These are phyloP conservation scores for Bostrychus sinensis DNA, from an alignment of 2,113 vertebrate species.

Conservation along the genomic window DNA sequence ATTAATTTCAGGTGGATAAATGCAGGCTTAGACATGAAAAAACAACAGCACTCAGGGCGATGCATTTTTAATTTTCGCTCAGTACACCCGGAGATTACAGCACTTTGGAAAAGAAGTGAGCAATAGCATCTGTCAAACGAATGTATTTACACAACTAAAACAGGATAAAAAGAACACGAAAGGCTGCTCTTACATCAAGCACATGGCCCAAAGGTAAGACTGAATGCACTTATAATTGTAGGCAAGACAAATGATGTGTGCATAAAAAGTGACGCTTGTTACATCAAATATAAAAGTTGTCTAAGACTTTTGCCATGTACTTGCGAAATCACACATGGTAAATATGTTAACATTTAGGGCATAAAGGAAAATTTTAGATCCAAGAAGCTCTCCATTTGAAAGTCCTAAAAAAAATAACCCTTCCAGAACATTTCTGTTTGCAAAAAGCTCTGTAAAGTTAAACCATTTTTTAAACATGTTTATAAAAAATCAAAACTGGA, in stretches of 20 bases:
- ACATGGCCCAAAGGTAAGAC: constrained; percentile 32
- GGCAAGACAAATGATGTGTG: background rate
- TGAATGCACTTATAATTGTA: constrained; percentile 22
- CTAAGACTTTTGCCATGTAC: too few relatives aligned
- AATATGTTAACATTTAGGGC: too few relatives aligned
- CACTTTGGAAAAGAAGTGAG: constrained; percentile 66
- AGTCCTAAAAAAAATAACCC: too few relatives aligned
- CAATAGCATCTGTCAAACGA: constrained; percentile 59
- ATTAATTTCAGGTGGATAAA: constrained; percentile 76
- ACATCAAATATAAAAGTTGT: background rate
- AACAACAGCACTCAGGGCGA: constrained; percentile 57
- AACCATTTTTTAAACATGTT: too few relatives aligned
- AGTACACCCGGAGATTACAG: constrained; percentile 47
- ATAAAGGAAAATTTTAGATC: too few relatives aligned
- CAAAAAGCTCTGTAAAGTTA: too few relatives aligned
- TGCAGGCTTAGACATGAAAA: constrained; percentile 65
- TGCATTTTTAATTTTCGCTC: constrained; percentile 64
- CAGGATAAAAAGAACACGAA: constrained; percentile 39
- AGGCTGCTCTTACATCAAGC: constrained; percentile 19
- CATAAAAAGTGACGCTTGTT: background rate
- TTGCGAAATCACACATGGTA: too few relatives aligned
- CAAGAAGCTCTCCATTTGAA: too few relatives aligned
- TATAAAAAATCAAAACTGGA: too few relatives aligned
- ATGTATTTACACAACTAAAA: constrained; percentile 52
- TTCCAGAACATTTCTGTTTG: too few relatives aligned